These are phyloP conservation scores for Chymomyza procnemis DNA, from an alignment of 2,888 invertebrate species.

Conservation along the genomic window DNA sequence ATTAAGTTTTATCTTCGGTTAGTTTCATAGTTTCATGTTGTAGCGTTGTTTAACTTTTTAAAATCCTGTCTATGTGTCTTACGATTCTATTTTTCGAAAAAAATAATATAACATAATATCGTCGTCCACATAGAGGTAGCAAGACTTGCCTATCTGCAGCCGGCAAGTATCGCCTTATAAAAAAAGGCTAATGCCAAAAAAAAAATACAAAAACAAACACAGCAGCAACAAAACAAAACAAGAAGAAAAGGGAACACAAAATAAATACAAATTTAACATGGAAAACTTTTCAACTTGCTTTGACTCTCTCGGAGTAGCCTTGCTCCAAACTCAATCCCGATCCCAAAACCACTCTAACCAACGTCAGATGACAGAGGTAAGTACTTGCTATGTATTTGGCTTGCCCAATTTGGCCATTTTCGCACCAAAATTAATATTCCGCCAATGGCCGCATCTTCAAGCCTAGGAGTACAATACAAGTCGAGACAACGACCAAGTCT, in stretches of 20 bases:
- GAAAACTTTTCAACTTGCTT: constrained; percentile 68
- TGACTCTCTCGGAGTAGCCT: constrained; percentile 15
- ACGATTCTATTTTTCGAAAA: too few relatives aligned
- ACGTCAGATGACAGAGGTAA: constrained; percentile 25
- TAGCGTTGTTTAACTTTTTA: too few relatives aligned
- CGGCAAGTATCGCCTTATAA: not conserved
- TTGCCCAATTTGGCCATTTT: constrained; percentile 58
- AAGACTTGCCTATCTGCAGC: not conserved
- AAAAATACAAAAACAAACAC: constrained; percentile 5
- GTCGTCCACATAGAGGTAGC: too few relatives aligned
- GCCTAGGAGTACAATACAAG: constrained; percentile 18
- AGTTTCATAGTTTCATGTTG: too few relatives aligned
- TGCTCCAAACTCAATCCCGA: not conserved
- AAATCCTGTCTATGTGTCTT: too few relatives aligned
- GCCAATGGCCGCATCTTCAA: constrained; percentile 35
- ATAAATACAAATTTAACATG: constrained; percentile 69
- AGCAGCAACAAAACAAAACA: constrained; percentile 31
- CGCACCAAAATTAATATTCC: constrained; percentile 59
- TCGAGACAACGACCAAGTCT: not conserved
- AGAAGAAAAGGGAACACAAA: constrained; percentile 42
- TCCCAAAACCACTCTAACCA: not conserved
- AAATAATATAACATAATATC: too few relatives aligned
- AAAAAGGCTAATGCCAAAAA: not conserved
- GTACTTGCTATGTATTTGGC: constrained; percentile 46
- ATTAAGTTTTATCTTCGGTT: too few relatives aligned